These are phyloP conservation scores for Ormyrus labotus DNA, from an alignment of 2,888 invertebrate genomes.

Conservation along the genomic window DNA sequence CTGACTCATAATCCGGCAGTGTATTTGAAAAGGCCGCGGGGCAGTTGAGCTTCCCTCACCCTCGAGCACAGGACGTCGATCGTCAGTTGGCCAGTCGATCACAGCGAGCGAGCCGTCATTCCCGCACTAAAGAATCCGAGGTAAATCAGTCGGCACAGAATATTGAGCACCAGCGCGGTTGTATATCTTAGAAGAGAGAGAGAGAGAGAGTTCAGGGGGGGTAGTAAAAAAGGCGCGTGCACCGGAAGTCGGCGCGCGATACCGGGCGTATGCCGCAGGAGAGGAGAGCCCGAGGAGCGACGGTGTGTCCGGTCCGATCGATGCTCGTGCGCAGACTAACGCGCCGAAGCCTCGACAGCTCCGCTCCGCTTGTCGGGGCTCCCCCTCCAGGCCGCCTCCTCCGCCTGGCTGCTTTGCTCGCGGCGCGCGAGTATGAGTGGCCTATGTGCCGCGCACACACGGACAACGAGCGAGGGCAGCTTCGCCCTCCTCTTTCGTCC, in stretches of 20 bases:
- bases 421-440: not conserved
- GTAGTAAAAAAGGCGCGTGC: not conserved
- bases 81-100: too few relatives aligned
- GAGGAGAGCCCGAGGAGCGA: not conserved
- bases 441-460: not conserved
- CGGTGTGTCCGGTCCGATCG: conserved; percentile 66
- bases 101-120: too few relatives aligned
- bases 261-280: conserved; percentile 20
- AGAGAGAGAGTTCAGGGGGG: too few relatives aligned
- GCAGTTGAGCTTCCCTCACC: too few relatives aligned
- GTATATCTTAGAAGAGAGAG: too few relatives aligned
- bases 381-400: not conserved
- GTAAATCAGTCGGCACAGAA: too few relatives aligned
- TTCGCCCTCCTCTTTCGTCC: not conserved
- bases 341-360: conserved; percentile 59
- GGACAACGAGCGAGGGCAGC: not conserved
- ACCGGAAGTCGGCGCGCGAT: conserved; percentile 35
- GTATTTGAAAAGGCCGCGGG: too few relatives aligned
- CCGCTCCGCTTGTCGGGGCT: conserved; percentile 3
- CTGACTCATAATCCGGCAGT: too few relatives aligned
- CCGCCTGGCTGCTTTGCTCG: conserved; percentile 1
- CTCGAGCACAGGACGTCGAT: too few relatives aligned
- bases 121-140: too few relatives aligned
- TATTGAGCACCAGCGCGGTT: too few relatives aligned
- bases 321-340: conserved; percentile 71